Percentiles rank a stretch among this genome's conserved stretches.
Evolutionary conservation across 2,113 vertebrate species (phyloP).

Genomic region (Castor canadensis): DNA sequence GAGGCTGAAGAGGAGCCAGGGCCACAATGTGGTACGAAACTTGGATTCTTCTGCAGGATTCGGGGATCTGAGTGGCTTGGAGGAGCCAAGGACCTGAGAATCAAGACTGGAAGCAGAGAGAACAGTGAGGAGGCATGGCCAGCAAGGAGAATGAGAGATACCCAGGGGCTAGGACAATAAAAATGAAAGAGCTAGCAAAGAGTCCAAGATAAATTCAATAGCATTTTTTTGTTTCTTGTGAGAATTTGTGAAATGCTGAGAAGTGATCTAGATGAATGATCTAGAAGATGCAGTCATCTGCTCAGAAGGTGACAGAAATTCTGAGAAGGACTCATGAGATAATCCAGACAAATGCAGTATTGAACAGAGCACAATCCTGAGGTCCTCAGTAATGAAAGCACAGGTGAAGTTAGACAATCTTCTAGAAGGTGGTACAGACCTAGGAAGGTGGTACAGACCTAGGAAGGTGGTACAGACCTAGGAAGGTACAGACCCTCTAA

Average conservation of each 20-base stretch:
- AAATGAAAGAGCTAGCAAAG: neutral
- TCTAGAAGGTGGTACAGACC: no score
- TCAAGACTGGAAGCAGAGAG: neutral
- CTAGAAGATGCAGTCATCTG: neutral
- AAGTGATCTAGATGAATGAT: neutral
- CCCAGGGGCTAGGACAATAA: neutral
- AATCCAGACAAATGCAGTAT: neutral
- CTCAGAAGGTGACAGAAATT: neutral
- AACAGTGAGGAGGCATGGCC: neutral
- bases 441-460: neutral
- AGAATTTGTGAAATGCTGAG: neutral
- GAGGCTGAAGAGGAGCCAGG: neutral
- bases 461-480: neutral
- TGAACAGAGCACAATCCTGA: neutral
- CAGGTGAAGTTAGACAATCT: neutral
- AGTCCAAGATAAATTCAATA: neutral
- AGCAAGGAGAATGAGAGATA: neutral
- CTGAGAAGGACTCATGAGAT: neutral
- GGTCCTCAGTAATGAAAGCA: neutral
- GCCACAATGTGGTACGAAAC: neutral
- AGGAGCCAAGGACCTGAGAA: neutral
- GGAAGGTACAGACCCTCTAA: no score
- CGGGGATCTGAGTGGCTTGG: no score
- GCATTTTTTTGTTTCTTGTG: neutral
- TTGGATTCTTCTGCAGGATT: neutral